Evolutionary conservation across 2,888 invertebrate genomes (phyloP).

Genomic region (Agonopterix alstromeriana): DNA sequence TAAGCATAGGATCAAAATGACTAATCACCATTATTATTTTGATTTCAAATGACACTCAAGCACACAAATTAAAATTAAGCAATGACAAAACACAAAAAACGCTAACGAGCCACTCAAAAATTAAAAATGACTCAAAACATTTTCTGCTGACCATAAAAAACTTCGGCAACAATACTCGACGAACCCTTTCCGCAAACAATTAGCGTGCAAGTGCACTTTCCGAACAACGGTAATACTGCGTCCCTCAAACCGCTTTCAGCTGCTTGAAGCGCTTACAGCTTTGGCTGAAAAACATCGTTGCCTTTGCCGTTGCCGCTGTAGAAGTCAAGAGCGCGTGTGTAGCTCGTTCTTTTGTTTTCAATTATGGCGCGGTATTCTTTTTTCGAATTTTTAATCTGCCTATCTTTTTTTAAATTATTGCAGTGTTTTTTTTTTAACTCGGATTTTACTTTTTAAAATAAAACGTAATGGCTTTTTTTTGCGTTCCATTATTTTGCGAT

Average conservation of each 20-base stretch:
- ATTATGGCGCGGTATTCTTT: slow-evolving; percentile 24
- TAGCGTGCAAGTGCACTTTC: slow-evolving; percentile 64
- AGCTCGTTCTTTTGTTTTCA: slow-evolving; percentile 50
- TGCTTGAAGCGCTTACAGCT: slow-evolving; percentile 30
- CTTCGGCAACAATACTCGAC: slow-evolving; percentile 60
- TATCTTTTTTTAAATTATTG: background rate
- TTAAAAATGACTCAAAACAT: slow-evolving; percentile 2
- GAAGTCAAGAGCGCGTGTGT: slow-evolving; percentile 42
- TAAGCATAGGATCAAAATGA: too few relatives aligned
- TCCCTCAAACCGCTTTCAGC: slow-evolving; percentile 32
- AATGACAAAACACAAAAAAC: too few relatives aligned
- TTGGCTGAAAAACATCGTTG: slow-evolving; percentile 52
- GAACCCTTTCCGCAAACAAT: slow-evolving; percentile 76
- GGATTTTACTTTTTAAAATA: background rate
- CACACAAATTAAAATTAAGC: too few relatives aligned
- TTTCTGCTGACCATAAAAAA: slow-evolving; percentile 52
- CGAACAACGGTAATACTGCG: slow-evolving; percentile 65
- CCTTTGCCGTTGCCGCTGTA: slow-evolving; percentile 57
- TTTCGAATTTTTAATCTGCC: slow-evolving; percentile 6
- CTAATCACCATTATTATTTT: too few relatives aligned
- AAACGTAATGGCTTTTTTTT: too few relatives aligned
- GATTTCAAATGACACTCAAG: too few relatives aligned
- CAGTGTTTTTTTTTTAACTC: background rate
- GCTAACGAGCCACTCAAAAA: too few relatives aligned
- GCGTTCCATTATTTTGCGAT: too few relatives aligned